Evolutionary conservation across 2,888 invertebrate species (phyloP).

Genomic region (Drosophila mimica): DNA sequence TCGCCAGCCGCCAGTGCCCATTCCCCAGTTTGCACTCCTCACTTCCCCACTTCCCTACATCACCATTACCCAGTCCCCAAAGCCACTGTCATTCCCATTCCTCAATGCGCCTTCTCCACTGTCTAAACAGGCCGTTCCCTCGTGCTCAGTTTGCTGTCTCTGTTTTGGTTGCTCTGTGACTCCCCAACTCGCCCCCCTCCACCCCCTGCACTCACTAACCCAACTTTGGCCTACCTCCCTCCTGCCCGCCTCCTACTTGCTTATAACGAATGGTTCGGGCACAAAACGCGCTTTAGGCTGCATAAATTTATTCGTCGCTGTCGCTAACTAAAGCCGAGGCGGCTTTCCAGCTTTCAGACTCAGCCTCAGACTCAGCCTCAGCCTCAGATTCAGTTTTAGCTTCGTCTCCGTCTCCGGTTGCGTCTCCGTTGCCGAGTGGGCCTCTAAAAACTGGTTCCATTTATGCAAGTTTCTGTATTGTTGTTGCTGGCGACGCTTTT

Average conservation of each 20-base stretch:
- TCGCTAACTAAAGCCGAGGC: constrained; percentile 67
- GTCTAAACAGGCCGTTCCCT: constrained; percentile 47
- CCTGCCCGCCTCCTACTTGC: constrained; percentile 5
- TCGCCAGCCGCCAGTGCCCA: constrained; percentile 2
- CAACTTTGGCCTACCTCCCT: neutral
- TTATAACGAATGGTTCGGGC: constrained; percentile 31
- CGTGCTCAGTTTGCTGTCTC: constrained; percentile 20
- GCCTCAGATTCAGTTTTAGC: constrained; percentile 7
- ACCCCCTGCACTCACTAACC: neutral
- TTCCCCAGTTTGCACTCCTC: constrained; percentile 13
- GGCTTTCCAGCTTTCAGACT: constrained; percentile 45
- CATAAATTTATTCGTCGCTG: constrained; percentile 72
- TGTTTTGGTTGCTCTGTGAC: constrained; percentile 7
- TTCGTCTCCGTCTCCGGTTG: constrained; percentile 21
- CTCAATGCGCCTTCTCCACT: constrained; percentile 9
- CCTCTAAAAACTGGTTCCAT: constrained; percentile 78
- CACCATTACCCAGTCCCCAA: neutral
- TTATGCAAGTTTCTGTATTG: constrained; percentile 72
- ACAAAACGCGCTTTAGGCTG: constrained; percentile 72
- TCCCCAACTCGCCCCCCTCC: neutral
- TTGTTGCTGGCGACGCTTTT: constrained; percentile 60
- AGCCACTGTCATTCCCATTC: constrained; percentile 7
- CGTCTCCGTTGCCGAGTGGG: constrained; percentile 47
- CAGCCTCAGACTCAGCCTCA: constrained; percentile 12
- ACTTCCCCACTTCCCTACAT: neutral